A percentile compares a stretch with the other conserved stretches of the same genome.
Evolutionary conservation across 2,888 invertebrate species (phyloP).

Genomic region (Thereva nobilitata): DNA sequence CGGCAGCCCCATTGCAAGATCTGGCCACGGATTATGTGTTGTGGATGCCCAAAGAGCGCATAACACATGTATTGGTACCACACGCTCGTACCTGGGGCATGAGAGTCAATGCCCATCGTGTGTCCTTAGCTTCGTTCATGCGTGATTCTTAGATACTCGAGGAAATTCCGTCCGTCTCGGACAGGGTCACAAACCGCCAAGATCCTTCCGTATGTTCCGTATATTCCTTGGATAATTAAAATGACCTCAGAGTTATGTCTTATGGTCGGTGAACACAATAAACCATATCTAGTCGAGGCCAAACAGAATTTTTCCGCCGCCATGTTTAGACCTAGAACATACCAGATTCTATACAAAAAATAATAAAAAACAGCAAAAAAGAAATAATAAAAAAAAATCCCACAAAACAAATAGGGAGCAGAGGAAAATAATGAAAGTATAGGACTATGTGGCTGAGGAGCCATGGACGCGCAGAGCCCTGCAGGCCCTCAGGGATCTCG

Average conservation of each 20-base stretch:
- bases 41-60: background rate
- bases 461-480: background rate
- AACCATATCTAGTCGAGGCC: slow-evolving; percentile 12
- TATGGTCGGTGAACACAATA: slow-evolving; percentile 24
- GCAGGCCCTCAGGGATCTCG: slow-evolving; percentile 44
- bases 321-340: slow-evolving; percentile 12
- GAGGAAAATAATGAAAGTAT: background rate
- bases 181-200: slow-evolving; percentile 3
- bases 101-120: slow-evolving; percentile 4
- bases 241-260: slow-evolving; percentile 30
- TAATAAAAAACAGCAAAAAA: background rate
- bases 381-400: slow-evolving; percentile 10
- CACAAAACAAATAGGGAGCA: background rate
- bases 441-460: slow-evolving; percentile 8
- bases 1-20: too few species aligned
- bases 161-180: background rate
- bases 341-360: background rate
- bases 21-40: too few species aligned
- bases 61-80: background rate
- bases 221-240: slow-evolving; percentile 28
- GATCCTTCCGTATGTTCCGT: slow-evolving; percentile 15
- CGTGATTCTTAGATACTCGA: slow-evolving; percentile 18
- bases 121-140: slow-evolving; percentile 11
- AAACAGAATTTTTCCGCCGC: slow-evolving; percentile 2
- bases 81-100: background rate